A percentile compares a stretch with the other conserved stretches of the same genome.
These are phyloP conservation scores for Syngnathus acus DNA, from an alignment of 2,797 vertebrate species.

Conservation along the genomic window DNA sequence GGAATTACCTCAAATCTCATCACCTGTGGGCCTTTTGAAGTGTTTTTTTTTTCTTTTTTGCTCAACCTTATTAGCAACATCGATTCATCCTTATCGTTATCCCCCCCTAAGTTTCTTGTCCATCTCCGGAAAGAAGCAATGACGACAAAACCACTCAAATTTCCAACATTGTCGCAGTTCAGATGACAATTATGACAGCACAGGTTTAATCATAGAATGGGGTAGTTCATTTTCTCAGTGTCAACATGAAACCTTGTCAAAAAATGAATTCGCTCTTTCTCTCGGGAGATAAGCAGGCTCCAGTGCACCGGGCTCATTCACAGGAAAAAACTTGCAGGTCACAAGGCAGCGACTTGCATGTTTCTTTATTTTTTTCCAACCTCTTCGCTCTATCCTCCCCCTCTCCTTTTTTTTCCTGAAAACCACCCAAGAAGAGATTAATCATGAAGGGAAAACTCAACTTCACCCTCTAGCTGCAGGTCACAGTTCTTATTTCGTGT, in stretches of 20 bases:
- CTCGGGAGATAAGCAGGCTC: constrained; percentile 84
- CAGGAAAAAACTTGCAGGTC: constrained; percentile 76
- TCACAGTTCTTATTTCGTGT: constrained; percentile 98
- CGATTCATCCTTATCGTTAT: constrained; percentile 23
- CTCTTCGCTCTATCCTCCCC: constrained; percentile 55
- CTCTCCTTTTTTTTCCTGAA: constrained; percentile 66
- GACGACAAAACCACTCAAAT: constrained; percentile 48
- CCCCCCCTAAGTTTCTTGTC: constrained; percentile 21
- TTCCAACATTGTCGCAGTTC: constrained; percentile 72
- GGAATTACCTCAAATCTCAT: constrained; percentile 4
- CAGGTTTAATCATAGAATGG: constrained; percentile 84
- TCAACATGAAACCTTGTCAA: constrained; percentile 85
- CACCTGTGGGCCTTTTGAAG: background rate
- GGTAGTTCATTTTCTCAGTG: constrained; percentile 89
- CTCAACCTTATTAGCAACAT: constrained; percentile 12
- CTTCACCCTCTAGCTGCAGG: constrained; percentile 97
- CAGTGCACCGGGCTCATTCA: constrained; percentile 78
- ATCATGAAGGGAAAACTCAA: constrained; percentile 95
- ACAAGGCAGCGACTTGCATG: constrained; percentile 78
- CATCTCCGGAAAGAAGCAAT: constrained; percentile 40
- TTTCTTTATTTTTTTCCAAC: constrained; percentile 70
- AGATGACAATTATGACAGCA: constrained; percentile 80
- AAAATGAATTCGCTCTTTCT: constrained; percentile 81
- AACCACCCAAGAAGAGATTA: constrained; percentile 98
- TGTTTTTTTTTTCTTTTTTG: constrained; percentile 15